A percentile compares a stretch with the other conserved stretches of the same genome.
Evolutionary conservation across 2,113 vertebrate species (phyloP).

Genomic region (Actenoides hombroni): DNA sequence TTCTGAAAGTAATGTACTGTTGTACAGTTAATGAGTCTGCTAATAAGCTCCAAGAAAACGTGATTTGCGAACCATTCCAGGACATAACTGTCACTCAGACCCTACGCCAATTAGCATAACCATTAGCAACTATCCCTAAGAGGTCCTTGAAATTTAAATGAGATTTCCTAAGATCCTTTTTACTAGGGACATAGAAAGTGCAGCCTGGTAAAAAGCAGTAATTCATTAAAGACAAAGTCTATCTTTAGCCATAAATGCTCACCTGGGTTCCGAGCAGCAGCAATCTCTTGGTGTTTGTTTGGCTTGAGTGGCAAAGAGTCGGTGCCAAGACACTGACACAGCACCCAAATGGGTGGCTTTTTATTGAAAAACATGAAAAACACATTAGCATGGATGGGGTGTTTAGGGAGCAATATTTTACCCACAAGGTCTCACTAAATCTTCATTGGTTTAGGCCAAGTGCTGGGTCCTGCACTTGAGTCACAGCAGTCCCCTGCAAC

Average conservation of each 20-base stretch:
- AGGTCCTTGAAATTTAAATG: constrained; percentile 72
- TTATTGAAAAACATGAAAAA: not conserved
- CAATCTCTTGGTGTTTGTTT: not conserved
- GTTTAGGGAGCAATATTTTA: not conserved
- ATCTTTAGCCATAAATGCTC: constrained; percentile 12
- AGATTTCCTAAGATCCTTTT: constrained; percentile 61
- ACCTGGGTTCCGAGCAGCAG: not conserved
- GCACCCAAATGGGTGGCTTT: not conserved
- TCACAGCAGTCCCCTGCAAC: not conserved
- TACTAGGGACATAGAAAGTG: not conserved
- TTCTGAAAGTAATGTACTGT: constrained; percentile 81
- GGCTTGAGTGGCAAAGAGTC: not conserved
- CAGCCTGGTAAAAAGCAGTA: constrained; percentile 7
- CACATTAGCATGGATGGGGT: fast-evolving
- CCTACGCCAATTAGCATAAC: constrained; percentile 69
- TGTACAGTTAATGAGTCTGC: constrained; percentile 78
- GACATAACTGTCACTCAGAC: constrained; percentile 78
- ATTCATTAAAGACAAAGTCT: constrained; percentile 2
- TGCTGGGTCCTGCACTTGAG: not conserved
- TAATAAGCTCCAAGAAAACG: constrained; percentile 80
- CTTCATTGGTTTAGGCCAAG: not conserved
- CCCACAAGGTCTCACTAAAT: not conserved
- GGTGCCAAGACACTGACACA: not conserved
- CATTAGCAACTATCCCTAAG: constrained; percentile 68
- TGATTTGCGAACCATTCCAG: constrained; percentile 74